Conservation (phyloP, 2,797 vertebrate species). For the Notamacropus eugenii region DNA sequence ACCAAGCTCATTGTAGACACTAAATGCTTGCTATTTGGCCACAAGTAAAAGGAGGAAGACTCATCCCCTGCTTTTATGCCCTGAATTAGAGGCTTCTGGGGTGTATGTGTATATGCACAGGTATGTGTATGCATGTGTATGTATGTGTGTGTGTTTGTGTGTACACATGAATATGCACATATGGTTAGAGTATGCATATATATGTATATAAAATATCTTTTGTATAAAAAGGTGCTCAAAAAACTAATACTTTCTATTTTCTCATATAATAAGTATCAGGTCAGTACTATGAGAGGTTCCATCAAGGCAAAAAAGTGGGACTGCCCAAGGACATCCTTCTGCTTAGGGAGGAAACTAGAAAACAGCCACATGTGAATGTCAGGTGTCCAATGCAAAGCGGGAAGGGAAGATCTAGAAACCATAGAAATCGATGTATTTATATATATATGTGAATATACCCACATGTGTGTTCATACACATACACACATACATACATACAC, state of each 20-base stretch:
- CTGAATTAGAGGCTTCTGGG: not conserved
- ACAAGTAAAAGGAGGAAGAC: not conserved
- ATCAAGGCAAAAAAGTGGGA: not conserved
- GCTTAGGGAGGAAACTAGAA: not conserved
- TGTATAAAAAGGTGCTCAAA: not conserved
- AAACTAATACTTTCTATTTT: not conserved
- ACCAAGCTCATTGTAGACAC: not conserved
- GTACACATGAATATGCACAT: not conserved
- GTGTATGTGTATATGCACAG: no score
- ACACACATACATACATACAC: not conserved
- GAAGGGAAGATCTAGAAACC: not conserved
- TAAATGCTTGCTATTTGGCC: not conserved
- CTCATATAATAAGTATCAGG: not conserved
- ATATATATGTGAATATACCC: not conserved
- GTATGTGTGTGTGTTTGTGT: not conserved
- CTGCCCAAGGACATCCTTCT: not conserved
- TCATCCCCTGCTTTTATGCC: not conserved
- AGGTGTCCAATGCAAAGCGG: not conserved
- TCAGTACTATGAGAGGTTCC: not conserved
- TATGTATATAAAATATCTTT: not conserved
- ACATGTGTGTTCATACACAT: no score
- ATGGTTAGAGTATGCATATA: not conserved
- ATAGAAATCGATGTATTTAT: not conserved
- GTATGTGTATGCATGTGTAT: no score
- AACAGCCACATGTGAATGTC: not conserved